Percentiles rank a stretch among this genome's conserved stretches.
Conservation (phyloP, 2,888 invertebrate species). For the Hypsopygia costalis region DNA sequence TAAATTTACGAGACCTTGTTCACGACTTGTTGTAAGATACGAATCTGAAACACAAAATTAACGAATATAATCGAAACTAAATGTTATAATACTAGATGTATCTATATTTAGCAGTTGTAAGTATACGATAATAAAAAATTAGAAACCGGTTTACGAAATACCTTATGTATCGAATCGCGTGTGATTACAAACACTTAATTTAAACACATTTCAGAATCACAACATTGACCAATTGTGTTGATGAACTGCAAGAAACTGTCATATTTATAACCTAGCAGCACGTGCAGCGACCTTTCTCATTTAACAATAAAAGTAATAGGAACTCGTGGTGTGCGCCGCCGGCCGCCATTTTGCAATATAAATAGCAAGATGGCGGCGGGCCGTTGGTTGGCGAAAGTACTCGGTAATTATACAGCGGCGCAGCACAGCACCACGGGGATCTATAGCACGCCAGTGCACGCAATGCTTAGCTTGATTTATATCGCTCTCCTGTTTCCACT, state of each 20-base stretch:
- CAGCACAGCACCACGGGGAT: constrained; percentile 68
- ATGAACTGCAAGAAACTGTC: constrained; percentile 6
- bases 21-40: constrained; percentile 27
- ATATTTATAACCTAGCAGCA: constrained; percentile 22
- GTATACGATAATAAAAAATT: too few species aligned
- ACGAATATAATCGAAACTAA: too few species aligned
- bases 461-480: constrained; percentile 76
- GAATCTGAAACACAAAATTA: constrained; percentile 23
- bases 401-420: constrained; percentile 71
- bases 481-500: constrained; percentile 72
- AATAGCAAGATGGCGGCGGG: constrained; percentile 76
- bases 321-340: constrained; percentile 55
- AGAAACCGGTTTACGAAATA: too few species aligned
- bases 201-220: too few species aligned
- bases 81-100: too few species aligned
- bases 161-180: too few species aligned
- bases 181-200: too few species aligned
- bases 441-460: constrained; percentile 69
- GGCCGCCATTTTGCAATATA: constrained; percentile 77
- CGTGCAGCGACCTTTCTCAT: constrained; percentile 32
- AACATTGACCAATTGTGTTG: too few species aligned
- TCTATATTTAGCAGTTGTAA: too few species aligned
- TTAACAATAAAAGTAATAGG: constrained; percentile 62
- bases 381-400: constrained; percentile 75
- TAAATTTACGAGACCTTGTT: constrained; percentile 63